Evolutionary conservation across 2,113 vertebrate genomes (phyloP).

Genomic region (Ciconia boyciana): DNA sequence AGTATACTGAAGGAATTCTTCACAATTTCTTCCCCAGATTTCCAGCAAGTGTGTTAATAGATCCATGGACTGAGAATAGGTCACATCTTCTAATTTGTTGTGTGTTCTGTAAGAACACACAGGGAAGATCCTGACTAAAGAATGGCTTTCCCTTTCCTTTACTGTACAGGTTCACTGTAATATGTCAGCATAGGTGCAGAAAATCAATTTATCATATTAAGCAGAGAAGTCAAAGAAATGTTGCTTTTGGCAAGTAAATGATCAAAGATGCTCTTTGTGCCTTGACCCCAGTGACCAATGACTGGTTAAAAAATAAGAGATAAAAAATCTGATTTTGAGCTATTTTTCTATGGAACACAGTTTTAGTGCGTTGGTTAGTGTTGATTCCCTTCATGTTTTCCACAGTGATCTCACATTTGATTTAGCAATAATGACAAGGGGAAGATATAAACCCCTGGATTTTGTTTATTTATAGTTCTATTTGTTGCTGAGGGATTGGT

Average conservation of each 20-base stretch:
- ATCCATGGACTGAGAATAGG: neutral
- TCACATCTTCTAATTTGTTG: neutral
- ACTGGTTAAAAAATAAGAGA: neutral
- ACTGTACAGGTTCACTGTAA: neutral
- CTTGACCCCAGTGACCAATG: neutral
- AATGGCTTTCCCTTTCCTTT: neutral
- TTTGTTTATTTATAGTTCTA: neutral
- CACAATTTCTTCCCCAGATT: neutral
- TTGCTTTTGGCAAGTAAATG: neutral
- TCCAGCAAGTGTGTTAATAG: neutral
- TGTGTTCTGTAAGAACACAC: neutral
- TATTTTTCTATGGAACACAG: neutral
- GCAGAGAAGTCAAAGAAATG: neutral
- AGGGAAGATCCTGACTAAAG: neutral
- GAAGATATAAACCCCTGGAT: neutral
- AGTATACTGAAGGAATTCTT: neutral
- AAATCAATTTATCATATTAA: neutral
- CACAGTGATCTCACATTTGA: neutral
- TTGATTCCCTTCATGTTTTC: neutral
- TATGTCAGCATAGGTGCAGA: neutral
- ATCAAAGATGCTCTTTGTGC: neutral
- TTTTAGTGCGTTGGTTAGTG: neutral
- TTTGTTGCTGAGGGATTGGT: neutral
- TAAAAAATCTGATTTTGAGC: neutral
- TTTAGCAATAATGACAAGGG: neutral